A percentile compares a stretch with the other conserved stretches of the same genome.
phyloP scores from a whole-genome alignment of 2,888 invertebrate genomes.

The Tachina lurida region DNA sequence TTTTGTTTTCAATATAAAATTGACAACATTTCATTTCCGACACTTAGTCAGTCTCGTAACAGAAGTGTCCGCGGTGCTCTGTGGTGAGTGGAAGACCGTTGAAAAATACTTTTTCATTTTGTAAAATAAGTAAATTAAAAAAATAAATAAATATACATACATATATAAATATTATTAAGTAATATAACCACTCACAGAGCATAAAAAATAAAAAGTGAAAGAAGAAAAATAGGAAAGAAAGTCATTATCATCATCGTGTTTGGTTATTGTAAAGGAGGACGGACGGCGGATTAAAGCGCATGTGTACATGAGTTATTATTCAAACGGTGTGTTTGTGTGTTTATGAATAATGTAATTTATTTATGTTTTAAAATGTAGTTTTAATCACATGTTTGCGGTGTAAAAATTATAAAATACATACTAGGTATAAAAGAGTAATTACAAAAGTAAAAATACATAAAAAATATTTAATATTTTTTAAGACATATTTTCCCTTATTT shows the following conservation, averaged over 20 bases:
- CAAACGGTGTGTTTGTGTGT: slow-evolving; percentile 41
- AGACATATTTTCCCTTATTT: slow-evolving; percentile 20
- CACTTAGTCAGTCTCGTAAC: slow-evolving; percentile 77
- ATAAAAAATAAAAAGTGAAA: slow-evolving; percentile 29
- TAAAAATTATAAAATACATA: neutral
- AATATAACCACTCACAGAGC: slow-evolving; percentile 46
- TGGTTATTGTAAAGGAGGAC: slow-evolving; percentile 28
- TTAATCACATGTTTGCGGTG: slow-evolving; percentile 32
- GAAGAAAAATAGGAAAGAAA: slow-evolving; percentile 48
- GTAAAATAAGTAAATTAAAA: too few species aligned
- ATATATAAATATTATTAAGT: slow-evolving; percentile 56
- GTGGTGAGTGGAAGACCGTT: slow-evolving; percentile 36
- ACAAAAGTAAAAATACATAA: neutral
- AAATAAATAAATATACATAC: neutral
- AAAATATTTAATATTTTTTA: neutral
- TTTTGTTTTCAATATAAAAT: slow-evolving; percentile 75
- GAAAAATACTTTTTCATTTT: slow-evolving; percentile 17
- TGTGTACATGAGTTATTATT: slow-evolving; percentile 33
- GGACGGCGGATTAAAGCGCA: slow-evolving; percentile 45
- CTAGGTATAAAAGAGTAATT: slow-evolving; percentile 28
- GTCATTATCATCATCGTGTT: slow-evolving; percentile 46
- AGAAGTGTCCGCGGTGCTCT: slow-evolving; percentile 71
- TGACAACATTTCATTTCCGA: slow-evolving; percentile 77
- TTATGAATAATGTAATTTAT: slow-evolving; percentile 41
- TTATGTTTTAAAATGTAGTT: slow-evolving; percentile 15